Evolutionary conservation across 2,113 vertebrate species (phyloP).

Genomic region (Gopherus flavomarginatus): DNA sequence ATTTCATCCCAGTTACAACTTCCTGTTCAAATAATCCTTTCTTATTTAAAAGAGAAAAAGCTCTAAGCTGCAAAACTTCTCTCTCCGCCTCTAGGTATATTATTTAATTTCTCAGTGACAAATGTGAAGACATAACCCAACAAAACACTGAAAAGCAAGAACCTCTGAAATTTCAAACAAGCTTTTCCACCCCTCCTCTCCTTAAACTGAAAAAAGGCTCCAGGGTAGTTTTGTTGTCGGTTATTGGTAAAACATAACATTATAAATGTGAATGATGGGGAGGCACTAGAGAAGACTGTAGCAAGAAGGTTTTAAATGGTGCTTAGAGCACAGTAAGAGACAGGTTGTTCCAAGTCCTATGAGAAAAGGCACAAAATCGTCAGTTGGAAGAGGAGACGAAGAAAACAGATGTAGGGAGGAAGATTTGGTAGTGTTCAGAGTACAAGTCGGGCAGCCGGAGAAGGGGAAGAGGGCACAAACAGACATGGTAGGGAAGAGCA

Average conservation of each 20-base stretch:
- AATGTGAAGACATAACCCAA: constrained; percentile 36
- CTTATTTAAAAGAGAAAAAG: background rate
- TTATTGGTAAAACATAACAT: constrained; percentile 46
- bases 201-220: constrained; percentile 33
- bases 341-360: background rate
- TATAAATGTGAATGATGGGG: constrained; percentile 5
- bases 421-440: background rate
- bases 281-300: background rate
- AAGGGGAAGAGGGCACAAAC: background rate
- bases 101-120: constrained; percentile 52
- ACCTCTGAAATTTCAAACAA: background rate
- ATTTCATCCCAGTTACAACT: constrained; percentile 32
- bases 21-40: constrained; percentile 19
- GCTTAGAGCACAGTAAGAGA: background rate
- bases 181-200: background rate
- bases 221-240: constrained; percentile 48
- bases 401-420: background rate
- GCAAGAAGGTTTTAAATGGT: background rate
- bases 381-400: background rate
- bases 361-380: background rate
- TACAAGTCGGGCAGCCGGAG: background rate
- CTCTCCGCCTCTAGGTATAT: constrained; percentile 9
- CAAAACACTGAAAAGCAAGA: background rate
- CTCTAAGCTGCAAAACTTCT: background rate
- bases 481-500: background rate